A percentile compares a stretch with the other conserved stretches of the same genome.
These are phyloP conservation scores for Chamaea fasciata DNA, from an alignment of 2,113 vertebrate genomes.

Conservation along the genomic window DNA sequence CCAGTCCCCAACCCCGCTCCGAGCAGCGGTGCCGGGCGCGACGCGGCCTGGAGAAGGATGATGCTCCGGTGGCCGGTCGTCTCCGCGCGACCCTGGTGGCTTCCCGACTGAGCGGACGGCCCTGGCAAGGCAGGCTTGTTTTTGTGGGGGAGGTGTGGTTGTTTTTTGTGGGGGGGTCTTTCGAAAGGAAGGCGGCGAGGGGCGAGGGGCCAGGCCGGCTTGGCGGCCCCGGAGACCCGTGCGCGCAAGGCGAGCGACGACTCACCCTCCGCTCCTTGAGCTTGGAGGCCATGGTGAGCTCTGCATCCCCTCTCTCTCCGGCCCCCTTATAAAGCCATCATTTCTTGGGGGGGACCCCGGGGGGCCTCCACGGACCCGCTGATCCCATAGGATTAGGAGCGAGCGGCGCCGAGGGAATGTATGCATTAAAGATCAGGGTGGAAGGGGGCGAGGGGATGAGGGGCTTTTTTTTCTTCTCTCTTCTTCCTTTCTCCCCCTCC, in stretches of 20 bases:
- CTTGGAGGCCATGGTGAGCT: slow-evolving; percentile 84
- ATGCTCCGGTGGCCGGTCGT: neutral
- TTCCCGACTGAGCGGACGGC: neutral
- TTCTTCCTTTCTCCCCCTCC: neutral
- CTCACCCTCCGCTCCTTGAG: slow-evolving; percentile 93
- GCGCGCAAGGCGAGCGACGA: slow-evolving; percentile 26
- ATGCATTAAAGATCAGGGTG: slow-evolving; percentile 89
- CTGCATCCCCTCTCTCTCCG: slow-evolving; percentile 58
- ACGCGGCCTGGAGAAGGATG: neutral
- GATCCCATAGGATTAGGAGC: slow-evolving; percentile 89
- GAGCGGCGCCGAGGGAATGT: slow-evolving; percentile 76
- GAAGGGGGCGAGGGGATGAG: slow-evolving; percentile 76
- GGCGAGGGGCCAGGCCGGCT: neutral
- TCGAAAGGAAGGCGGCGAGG: neutral
- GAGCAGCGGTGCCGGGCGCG: neutral
- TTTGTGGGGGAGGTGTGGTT: neutral
- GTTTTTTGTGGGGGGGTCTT: neutral
- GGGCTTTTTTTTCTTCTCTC: neutral
- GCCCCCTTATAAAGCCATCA: slow-evolving; percentile 86
- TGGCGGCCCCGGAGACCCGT: neutral
- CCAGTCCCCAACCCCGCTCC: neutral
- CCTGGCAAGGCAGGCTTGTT: neutral
- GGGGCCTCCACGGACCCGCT: slow-evolving; percentile 81
- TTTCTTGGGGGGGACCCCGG: slow-evolving; percentile 65
- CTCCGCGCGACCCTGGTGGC: neutral